A percentile compares a stretch with the other conserved stretches of the same genome.
phyloP scores from a whole-genome alignment of 2,113 vertebrate species.

The Lycocorax pyrrhopterus region DNA sequence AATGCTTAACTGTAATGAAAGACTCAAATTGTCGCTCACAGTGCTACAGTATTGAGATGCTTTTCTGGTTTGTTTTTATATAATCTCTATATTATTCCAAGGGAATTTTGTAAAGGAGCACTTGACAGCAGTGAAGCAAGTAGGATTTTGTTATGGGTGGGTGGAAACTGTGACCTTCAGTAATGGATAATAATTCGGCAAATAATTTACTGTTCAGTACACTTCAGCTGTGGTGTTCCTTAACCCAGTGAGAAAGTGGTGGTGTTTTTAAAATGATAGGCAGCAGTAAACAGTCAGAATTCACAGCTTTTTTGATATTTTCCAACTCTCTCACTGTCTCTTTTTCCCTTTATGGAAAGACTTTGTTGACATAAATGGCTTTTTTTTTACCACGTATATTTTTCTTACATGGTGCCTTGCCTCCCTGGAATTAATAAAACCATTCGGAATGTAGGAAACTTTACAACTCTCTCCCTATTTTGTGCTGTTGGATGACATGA shows the following conservation, averaged over 20 bases:
- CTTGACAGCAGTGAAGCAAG: neutral
- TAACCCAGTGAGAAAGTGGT: neutral
- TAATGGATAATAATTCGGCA: constrained; percentile 1
- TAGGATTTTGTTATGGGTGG: neutral
- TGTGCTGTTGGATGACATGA: neutral
- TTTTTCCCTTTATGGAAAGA: neutral
- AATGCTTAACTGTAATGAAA: constrained; percentile 24
- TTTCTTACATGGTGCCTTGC: neutral
- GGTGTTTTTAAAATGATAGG: neutral
- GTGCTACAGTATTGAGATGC: neutral
- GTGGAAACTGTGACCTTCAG: neutral
- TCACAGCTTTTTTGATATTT: neutral
- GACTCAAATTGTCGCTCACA: neutral
- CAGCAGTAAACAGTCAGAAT: neutral
- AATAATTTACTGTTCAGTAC: neutral
- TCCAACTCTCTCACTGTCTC: neutral
- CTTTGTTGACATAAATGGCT: neutral
- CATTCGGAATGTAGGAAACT: neutral
- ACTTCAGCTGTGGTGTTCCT: neutral
- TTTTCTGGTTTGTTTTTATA: neutral
- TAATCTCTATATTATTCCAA: neutral
- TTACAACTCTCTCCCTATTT: neutral
- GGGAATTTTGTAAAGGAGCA: neutral
- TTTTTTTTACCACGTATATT: neutral
- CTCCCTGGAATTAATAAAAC: neutral